phyloP scores from a whole-genome alignment of 1,140 invertebrate genomes.

The Lutraria rhynchaena region DNA sequence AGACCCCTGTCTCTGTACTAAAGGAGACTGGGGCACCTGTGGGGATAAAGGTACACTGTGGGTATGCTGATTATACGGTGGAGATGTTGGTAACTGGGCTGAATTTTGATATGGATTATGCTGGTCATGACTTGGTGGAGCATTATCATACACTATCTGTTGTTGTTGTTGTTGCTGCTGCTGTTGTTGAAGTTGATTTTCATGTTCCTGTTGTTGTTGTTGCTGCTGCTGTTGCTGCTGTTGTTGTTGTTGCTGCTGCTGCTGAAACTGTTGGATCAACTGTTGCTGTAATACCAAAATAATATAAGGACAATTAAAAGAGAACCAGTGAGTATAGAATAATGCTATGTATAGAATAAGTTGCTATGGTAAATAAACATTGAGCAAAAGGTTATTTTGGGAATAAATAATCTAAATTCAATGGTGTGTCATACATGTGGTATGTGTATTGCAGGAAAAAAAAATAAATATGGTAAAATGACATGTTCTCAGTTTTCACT shows the following conservation, averaged over 20 bases:
- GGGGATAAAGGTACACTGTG: constrained; percentile 50
- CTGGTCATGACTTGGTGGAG: constrained; percentile 1
- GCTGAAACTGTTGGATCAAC: constrained; percentile 46
- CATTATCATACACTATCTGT: constrained; percentile 40
- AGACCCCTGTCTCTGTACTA: constrained; percentile 62
- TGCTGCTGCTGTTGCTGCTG: constrained; percentile 70
- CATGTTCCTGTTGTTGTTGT: constrained; percentile 69
- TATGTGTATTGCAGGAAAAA: too few species aligned
- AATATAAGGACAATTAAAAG: too few species aligned
- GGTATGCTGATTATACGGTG: constrained; percentile 18
- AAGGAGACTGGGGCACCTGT: constrained; percentile 52
- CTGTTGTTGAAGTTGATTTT: constrained; percentile 73
- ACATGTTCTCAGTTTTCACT: too few species aligned
- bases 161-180: constrained; percentile 75
- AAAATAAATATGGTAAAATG: too few species aligned
- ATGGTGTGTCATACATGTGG: too few species aligned
- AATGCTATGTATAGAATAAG: too few species aligned
- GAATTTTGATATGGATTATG: constrained; percentile 10
- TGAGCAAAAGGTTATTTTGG: too few species aligned
- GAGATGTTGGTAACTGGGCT: constrained; percentile 44
- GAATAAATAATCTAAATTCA: too few species aligned
- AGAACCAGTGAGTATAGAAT: too few species aligned
- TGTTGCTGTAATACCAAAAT: constrained; percentile 27
- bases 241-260: constrained; percentile 64
- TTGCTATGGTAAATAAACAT: too few species aligned